Base-by-base conservation (phyloP, 2,797 vertebrate species). In the Artibeus lituratus region DNA sequence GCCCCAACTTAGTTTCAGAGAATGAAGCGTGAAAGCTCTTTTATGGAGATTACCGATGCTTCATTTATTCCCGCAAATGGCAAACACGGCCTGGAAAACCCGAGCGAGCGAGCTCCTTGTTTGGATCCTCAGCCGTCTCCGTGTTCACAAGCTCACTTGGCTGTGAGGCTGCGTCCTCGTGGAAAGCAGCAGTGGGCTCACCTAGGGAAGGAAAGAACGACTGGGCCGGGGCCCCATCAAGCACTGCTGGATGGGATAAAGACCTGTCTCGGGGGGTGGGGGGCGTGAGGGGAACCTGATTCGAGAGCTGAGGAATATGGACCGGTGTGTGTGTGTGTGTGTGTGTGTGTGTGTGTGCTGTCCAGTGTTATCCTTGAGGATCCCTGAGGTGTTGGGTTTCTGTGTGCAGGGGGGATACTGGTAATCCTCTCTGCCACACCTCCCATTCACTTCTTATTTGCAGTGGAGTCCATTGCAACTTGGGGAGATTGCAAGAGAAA, bases 11-110 rank as follows among this genome's bases (percentile, higher is more conserved):
- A 95, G 97, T 95, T 97, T 97, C 97, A 97, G 97, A 98, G 97
- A 96, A 94, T 95, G 95, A 96, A 97, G 97, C 97, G 87, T 97
- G 97, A 97, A 98, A 98, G 97, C 96, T 96, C 95, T 97, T 97
- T 97, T 94, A 95, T 97, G 92, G 97, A 97, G 97, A 98, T 98
- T 98, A 98, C 97, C 3, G 84, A 96, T 94, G 97, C 97, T 97
- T 97, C 97, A 97, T 97, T 98, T 98, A 97, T 97, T 91, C 84
- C 95, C 22, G 72, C 92, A 96, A 97, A 97, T 96, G 94, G 92
- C 92, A 96, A 95, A 98, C 95, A 97, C 19, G 0, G 90, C 42
- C 91, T 2, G 3, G 94, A 74, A 97, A 96, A 86, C 77, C 67
- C 3, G 3, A 96, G 92, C 15, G 4, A 97, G 78, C 37, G 3